Base-by-base conservation (phyloP, 2,888 invertebrate genomes). In the Cosmopolites sordidus region DNA sequence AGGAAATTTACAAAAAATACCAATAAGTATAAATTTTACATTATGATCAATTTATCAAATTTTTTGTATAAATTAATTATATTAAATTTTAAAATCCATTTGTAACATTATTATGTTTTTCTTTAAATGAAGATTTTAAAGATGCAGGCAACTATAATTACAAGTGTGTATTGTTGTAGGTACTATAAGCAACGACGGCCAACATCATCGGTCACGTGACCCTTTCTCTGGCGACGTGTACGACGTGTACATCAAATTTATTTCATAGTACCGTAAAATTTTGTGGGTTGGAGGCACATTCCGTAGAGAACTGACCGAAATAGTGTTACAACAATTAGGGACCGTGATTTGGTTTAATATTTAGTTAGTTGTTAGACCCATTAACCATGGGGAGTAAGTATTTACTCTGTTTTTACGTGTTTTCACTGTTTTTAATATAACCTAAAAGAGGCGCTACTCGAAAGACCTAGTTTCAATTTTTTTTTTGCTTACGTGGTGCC, bases 151-250 rank as follows among this genome's bases (percentile, higher is more conserved):
- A 22, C 22, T 22, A 5, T 22, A 8, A 22, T 5, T 22, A 22
- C 8, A 5, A 8, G 4, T 22, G 22, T 22, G 22, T 22, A 22
- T 22, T 22, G 22, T 22, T 22, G 22, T 22, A 22, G 8, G 22
- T 22, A 22, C 22, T 22, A 22, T 22, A 22, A 22, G 22, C 22
- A 22, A 33, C 33, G 12, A 33, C n/a, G 12, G 33, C 33, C 33
- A 33, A 38, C 43, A 82, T 83, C 83, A 83, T 80, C 80, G 80
- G 81, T 83, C 83, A 83, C 82, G 82, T 83, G 83, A 83, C 79
- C 64, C 58, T 58, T 54, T 54, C 63, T 64, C 60, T 59, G 70
- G 70, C 73, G 73, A 74, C 74, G 74, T 75, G 76, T 75, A 69
- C 67, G 71, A 66, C 72, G 69, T 69, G 71, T 68, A 67, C 64